phyloP scores from a whole-genome alignment of 2,113 vertebrate species.

The Trachemys scripta region DNA sequence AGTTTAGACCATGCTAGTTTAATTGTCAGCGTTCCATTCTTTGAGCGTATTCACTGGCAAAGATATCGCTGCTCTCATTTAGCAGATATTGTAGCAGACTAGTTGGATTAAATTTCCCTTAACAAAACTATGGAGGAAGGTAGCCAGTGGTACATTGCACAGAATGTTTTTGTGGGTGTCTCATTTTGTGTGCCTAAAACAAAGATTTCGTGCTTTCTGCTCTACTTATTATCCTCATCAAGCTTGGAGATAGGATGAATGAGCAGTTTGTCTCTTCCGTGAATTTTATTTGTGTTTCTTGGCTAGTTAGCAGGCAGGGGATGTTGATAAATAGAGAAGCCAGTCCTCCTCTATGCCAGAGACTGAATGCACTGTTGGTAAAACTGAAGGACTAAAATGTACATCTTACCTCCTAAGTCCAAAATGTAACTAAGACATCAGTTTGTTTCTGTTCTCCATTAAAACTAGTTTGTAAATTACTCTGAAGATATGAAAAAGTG shows the following conservation, averaged over 20 bases:
- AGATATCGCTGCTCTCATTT: neutral
- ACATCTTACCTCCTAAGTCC: fast-evolving
- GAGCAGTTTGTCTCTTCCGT: neutral
- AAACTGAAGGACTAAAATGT: neutral
- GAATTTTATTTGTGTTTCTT: neutral
- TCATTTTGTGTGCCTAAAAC: neutral
- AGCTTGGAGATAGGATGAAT: neutral
- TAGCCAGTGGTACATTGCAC: neutral
- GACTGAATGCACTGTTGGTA: neutral
- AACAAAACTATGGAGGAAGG: neutral
- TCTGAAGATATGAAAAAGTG: neutral
- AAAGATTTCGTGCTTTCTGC: neutral
- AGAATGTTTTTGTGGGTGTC: neutral
- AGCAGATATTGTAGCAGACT: neutral
- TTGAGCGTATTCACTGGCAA: neutral
- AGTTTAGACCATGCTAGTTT: neutral
- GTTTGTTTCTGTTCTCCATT: neutral
- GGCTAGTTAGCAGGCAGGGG: neutral
- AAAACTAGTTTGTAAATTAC: neutral
- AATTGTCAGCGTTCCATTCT: neutral
- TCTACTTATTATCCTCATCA: neutral
- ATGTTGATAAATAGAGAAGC: neutral
- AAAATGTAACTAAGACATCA: neutral
- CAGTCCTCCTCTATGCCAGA: neutral
- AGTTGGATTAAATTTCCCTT: neutral